Percentiles rank a stretch among this genome's conserved stretches.
Evolutionary conservation across 2,113 vertebrate species (phyloP).

Genomic region (Neogale vison): DNA sequence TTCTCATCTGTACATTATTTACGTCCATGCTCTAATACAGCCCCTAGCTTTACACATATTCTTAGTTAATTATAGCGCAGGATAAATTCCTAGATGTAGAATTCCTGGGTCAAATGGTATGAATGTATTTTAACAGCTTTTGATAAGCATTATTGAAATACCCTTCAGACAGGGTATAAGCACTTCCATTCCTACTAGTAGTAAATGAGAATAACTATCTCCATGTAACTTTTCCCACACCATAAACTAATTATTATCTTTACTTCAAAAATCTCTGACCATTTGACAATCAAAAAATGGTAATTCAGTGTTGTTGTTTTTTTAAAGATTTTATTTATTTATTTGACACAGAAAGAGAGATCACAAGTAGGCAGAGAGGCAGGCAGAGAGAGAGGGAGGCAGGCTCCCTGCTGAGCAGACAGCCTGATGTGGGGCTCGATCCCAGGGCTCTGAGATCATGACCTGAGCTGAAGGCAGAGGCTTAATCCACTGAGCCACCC

Average conservation of each 20-base stretch:
- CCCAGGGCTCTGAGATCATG: too few relatives aligned
- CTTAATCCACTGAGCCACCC: too few relatives aligned
- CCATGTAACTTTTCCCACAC: background rate
- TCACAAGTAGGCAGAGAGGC: too few relatives aligned
- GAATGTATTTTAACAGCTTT: slow-evolving; percentile 47
- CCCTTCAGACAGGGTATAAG: background rate
- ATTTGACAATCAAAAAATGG: slow-evolving; percentile 24
- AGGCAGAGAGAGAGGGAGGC: too few relatives aligned
- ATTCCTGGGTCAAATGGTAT: slow-evolving; percentile 28
- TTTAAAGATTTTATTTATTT: too few relatives aligned
- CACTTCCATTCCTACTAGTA: background rate
- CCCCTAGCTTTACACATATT: background rate
- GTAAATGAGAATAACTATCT: background rate
- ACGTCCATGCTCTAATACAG: background rate
- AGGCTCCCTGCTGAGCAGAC: too few relatives aligned
- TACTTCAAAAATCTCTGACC: slow-evolving; percentile 22
- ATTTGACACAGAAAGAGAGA: too few relatives aligned
- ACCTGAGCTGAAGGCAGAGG: too few relatives aligned
- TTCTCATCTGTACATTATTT: slow-evolving; percentile 30
- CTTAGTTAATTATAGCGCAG: slow-evolving; percentile 43
- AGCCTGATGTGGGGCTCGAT: too few relatives aligned
- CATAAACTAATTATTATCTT: slow-evolving; percentile 16
- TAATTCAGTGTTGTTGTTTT: slow-evolving; percentile 2
- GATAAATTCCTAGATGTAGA: slow-evolving; percentile 27
- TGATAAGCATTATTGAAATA: slow-evolving; percentile 45